These are phyloP conservation scores for Hoplodrina blanda DNA, from an alignment of 2,888 invertebrate species.

Conservation along the genomic window DNA sequence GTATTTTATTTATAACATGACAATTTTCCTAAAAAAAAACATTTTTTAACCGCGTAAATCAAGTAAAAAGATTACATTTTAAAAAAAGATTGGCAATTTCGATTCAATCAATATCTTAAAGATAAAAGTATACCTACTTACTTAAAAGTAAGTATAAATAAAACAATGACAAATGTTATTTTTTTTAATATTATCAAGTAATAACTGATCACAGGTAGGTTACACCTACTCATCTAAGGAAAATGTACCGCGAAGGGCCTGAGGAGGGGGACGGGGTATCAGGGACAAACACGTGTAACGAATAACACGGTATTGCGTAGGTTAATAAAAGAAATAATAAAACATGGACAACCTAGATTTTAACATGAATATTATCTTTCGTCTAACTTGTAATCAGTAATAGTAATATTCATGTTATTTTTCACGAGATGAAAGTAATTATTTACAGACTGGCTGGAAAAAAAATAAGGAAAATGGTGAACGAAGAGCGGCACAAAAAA, in stretches of 20 bases:
- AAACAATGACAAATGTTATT: not conserved
- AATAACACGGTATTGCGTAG: slow-evolving; percentile 18
- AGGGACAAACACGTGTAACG: slow-evolving; percentile 35
- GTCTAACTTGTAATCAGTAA: slow-evolving; percentile 17
- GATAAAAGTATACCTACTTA: not conserved
- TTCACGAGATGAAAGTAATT: not conserved
- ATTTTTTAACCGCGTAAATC: too few species aligned
- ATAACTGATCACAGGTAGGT: not conserved
- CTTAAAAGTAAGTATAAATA: not conserved
- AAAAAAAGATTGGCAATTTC: not conserved
- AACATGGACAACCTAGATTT: slow-evolving; percentile 19
- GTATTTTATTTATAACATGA: too few species aligned
- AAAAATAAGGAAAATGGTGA: not conserved
- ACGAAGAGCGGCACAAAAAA: not conserved
- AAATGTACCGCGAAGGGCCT: slow-evolving; percentile 17
- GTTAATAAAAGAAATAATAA: slow-evolving; percentile 20
- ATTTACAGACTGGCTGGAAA: not conserved
- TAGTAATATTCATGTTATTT: slow-evolving; percentile 22
- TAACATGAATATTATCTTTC: slow-evolving; percentile 1
- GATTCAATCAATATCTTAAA: not conserved
- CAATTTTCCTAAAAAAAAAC: too few species aligned
- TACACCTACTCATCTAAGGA: not conserved
- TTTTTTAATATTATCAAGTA: not conserved
- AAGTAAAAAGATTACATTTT: too few species aligned
- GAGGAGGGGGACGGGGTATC: not conserved